phyloP scores from a whole-genome alignment of 2,888 invertebrate species.

The Morinoia aosen region DNA sequence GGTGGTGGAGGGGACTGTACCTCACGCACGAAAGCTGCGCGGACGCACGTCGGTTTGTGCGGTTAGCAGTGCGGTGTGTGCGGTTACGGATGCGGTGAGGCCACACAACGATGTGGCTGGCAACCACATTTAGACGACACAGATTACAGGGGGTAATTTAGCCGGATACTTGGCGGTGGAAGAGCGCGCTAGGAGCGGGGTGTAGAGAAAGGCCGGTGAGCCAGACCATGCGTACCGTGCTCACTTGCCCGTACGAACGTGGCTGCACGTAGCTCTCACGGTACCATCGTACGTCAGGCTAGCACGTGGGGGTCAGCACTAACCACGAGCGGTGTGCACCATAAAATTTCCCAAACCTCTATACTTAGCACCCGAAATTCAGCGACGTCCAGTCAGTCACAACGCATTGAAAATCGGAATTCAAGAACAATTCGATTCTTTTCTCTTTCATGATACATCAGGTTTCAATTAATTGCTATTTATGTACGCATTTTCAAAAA shows the following conservation, averaged over 20 bases:
- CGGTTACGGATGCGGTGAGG: conserved; percentile 17
- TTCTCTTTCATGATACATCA: background rate
- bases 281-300: background rate
- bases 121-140: conserved; percentile 4
- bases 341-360: background rate
- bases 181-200: background rate
- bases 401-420: background rate
- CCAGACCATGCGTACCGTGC: background rate
- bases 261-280: too few species aligned
- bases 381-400: background rate
- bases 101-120: conserved; percentile 4
- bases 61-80: background rate
- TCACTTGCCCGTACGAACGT: background rate
- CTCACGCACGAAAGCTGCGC: background rate
- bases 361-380: background rate
- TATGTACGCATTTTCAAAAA: background rate
- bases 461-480: background rate
- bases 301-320: background rate
- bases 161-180: background rate
- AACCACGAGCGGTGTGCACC: background rate
- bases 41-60: background rate
- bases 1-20: background rate
- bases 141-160: background rate
- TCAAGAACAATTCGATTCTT: background rate
- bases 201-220: background rate